Evolutionary conservation across 53 echinoderm and acorn worm species (phyloP).

Genomic region (Hippasteria phrygiana): DNA sequence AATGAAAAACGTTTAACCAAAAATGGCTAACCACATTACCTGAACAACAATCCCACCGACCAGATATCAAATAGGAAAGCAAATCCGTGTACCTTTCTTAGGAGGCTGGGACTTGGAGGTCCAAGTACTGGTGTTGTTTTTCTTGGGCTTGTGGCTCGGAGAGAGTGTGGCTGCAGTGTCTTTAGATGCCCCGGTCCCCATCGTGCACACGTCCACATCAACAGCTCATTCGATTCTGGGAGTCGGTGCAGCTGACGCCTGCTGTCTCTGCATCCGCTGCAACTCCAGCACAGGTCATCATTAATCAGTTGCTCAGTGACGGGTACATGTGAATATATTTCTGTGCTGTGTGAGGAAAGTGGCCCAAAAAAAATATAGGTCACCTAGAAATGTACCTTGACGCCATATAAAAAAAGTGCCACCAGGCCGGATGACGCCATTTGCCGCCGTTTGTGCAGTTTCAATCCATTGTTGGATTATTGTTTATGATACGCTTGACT

Average conservation of each 20-base stretch:
- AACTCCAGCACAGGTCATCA: background rate
- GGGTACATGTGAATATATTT: background rate
- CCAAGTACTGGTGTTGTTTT: background rate
- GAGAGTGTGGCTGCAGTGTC: background rate
- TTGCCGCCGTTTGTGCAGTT: no score
- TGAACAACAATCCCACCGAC: background rate
- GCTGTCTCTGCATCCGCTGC: background rate
- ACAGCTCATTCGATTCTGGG: background rate
- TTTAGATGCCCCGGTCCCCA: constrained; percentile 70
- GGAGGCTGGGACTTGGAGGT: constrained; percentile 5
- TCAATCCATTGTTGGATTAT: no score
- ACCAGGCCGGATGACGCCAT: no score
- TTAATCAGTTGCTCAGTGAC: background rate
- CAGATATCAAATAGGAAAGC: no score
- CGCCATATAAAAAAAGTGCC: no score
- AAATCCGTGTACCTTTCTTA: constrained; percentile 21
- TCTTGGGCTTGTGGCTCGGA: constrained; percentile 23
- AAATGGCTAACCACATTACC: no score
- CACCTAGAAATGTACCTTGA: no score
- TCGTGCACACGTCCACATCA: background rate
- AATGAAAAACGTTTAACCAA: no score
- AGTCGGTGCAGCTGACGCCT: background rate
- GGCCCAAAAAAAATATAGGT: background rate
- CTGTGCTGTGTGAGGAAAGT: background rate
- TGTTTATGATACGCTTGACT: no score